Conservation (phyloP, 1,140 invertebrate genomes). For the Sweltsa coloradensis region DNA sequence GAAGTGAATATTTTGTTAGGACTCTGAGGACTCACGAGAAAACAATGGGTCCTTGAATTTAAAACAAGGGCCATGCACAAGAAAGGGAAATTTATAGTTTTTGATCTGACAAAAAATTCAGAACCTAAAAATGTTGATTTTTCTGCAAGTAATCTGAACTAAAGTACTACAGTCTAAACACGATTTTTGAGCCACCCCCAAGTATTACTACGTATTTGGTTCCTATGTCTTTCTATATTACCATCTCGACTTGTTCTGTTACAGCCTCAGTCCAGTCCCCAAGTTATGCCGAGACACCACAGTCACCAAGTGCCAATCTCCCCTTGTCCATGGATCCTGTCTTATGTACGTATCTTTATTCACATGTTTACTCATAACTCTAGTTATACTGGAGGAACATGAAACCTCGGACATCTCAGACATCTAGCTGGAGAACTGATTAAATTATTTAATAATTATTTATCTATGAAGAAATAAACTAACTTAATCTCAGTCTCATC, state of each 20-base stretch:
- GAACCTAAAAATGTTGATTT: conserved; percentile 1
- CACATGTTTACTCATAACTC: not conserved
- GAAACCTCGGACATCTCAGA: not conserved
- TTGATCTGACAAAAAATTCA: too few relatives aligned
- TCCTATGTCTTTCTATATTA: not conserved
- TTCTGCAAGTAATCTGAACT: too few relatives aligned
- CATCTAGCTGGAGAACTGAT: not conserved
- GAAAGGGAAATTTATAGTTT: too few relatives aligned
- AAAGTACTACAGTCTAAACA: too few relatives aligned
- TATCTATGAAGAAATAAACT: not conserved
- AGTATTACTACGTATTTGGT: not conserved
- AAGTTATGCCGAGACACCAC: conserved; percentile 65
- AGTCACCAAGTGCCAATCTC: conserved; percentile 54
- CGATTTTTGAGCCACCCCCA: not conserved
- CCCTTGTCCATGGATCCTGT: conserved; percentile 95
- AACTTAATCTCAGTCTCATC: not conserved
- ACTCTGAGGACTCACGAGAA: too few relatives aligned
- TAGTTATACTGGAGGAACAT: not conserved
- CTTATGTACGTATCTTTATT: conserved; percentile 55
- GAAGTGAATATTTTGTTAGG: too few relatives aligned
- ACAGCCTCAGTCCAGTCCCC: conserved; percentile 64
- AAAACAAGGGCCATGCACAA: too few relatives aligned
- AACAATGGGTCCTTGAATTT: too few relatives aligned
- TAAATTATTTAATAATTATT: not conserved
- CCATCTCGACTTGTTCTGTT: conserved; percentile 22